Conservation (phyloP, 1,140 invertebrate species). For the Stegodyphus dumicola region DNA sequence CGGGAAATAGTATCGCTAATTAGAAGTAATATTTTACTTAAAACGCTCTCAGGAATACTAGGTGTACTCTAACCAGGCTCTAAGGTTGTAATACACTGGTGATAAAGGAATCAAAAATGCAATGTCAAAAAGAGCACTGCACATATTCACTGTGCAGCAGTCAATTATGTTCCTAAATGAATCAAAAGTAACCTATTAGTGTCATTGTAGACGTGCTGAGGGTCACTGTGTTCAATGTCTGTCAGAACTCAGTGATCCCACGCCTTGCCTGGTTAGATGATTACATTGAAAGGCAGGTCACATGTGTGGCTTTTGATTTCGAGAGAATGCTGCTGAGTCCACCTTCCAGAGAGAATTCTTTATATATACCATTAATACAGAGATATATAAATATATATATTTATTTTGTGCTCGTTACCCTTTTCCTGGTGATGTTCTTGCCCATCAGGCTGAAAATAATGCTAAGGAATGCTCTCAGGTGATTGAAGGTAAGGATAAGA, state of each 20-base stretch:
- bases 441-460: constrained; percentile 18
- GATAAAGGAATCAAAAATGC: constrained; percentile 55
- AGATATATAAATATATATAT: constrained; percentile 54
- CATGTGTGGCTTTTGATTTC: neutral
- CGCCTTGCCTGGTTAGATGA: constrained; percentile 13
- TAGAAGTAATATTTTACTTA: neutral
- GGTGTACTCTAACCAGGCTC: neutral
- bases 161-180: constrained; percentile 53
- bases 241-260: neutral
- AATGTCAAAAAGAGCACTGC: constrained; percentile 3
- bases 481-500: constrained; percentile 36
- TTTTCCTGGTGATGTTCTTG: constrained; percentile 29
- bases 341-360: constrained; percentile 53
- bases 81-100: neutral
- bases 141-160: constrained; percentile 35
- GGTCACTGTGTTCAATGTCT: neutral
- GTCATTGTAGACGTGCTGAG: neutral
- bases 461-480: constrained; percentile 44
- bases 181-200: constrained; percentile 32
- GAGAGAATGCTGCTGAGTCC: constrained; percentile 6
- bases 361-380: constrained; percentile 52
- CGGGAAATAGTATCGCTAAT: neutral
- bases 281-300: neutral
- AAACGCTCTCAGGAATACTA: neutral
- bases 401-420: constrained; percentile 50